A percentile compares a stretch with the other conserved stretches of the same genome.
Evolutionary conservation across 2,888 invertebrate genomes (phyloP).

Genomic region (Caenorhabditis parvicauda): DNA sequence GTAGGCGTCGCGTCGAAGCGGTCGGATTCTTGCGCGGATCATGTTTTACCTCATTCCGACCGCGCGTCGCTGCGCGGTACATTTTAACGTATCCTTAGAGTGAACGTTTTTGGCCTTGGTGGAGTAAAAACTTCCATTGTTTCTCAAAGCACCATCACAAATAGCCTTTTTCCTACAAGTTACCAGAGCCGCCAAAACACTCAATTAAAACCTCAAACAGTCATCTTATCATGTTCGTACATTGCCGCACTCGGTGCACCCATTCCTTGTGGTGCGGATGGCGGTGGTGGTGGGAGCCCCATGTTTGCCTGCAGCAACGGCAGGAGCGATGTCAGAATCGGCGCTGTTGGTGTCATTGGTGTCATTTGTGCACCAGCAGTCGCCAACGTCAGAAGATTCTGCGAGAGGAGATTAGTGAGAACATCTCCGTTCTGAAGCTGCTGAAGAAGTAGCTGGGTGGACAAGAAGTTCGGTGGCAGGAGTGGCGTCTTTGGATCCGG

Average conservation of each 20-base stretch:
- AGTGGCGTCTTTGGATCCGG: conserved; percentile 10
- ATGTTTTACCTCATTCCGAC: too few relatives aligned
- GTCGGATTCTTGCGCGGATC: too few relatives aligned
- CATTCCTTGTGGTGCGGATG: too few relatives aligned
- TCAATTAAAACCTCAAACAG: not conserved
- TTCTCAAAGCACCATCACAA: too few relatives aligned
- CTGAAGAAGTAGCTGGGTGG: conserved; percentile 30
- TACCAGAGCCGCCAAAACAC: too few relatives aligned
- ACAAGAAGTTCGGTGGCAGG: conserved; percentile 20
- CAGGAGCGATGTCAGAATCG: not conserved
- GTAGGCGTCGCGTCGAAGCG: too few relatives aligned
- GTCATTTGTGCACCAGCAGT: conserved; percentile 8
- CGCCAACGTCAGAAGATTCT: conserved; percentile 17
- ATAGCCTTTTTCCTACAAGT: too few relatives aligned
- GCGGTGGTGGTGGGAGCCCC: too few relatives aligned
- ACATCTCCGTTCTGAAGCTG: conserved; percentile 20
- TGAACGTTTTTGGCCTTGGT: too few relatives aligned
- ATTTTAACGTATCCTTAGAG: too few relatives aligned
- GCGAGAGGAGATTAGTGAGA: conserved; percentile 20
- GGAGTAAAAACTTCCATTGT: too few relatives aligned
- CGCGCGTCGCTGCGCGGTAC: too few relatives aligned
- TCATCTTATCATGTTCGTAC: conserved; percentile 4
- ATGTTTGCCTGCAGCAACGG: conserved; percentile 2
- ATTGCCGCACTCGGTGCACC: conserved; percentile 6
- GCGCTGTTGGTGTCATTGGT: conserved; percentile 1